A percentile compares a stretch with the other conserved stretches of the same genome.
These are phyloP conservation scores for Calliopsis andreniformis DNA, from an alignment of 1,140 invertebrate genomes.

Conservation along the genomic window DNA sequence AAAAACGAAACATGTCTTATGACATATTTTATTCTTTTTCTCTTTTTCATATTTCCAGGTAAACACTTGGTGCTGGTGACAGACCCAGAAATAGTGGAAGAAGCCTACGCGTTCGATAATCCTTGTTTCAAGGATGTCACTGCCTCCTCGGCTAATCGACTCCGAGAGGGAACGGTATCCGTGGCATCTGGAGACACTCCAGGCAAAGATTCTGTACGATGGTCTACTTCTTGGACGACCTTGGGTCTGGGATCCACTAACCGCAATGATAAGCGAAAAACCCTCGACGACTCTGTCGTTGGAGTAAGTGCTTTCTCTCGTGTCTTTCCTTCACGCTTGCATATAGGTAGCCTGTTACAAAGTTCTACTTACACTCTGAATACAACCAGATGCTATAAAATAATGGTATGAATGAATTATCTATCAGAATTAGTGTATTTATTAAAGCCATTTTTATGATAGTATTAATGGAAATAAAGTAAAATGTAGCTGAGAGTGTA, in stretches of 20 bases:
- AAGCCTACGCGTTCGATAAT: constrained; percentile 90
- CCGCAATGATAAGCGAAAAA: constrained; percentile 82
- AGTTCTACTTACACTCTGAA: too few species aligned
- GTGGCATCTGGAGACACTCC: constrained; percentile 74
- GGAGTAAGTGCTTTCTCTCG: constrained; percentile 80
- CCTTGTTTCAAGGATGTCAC: constrained; percentile 86
- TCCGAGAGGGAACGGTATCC: constrained; percentile 74
- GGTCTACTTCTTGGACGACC: constrained; percentile 82
- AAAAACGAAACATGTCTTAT: too few species aligned
- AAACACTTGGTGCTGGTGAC: constrained; percentile 87
- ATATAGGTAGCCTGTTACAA: not conserved
- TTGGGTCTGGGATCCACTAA: constrained; percentile 78
- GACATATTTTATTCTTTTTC: too few species aligned
- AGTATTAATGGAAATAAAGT: too few species aligned
- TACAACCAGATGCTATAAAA: too few species aligned
- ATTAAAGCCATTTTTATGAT: too few species aligned
- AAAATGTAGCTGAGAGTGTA: too few species aligned
- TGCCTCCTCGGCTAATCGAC: constrained; percentile 66
- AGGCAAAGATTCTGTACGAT: constrained; percentile 75
- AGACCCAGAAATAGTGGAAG: constrained; percentile 87
- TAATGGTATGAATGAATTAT: too few species aligned
- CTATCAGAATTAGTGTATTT: too few species aligned
- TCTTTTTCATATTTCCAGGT: constrained; percentile 78
- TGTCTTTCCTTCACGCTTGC: not conserved
- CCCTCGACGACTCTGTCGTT: constrained; percentile 86